Evolutionary conservation across 2,888 invertebrate genomes (phyloP).

Genomic region (Hoplodrina ambigua): DNA sequence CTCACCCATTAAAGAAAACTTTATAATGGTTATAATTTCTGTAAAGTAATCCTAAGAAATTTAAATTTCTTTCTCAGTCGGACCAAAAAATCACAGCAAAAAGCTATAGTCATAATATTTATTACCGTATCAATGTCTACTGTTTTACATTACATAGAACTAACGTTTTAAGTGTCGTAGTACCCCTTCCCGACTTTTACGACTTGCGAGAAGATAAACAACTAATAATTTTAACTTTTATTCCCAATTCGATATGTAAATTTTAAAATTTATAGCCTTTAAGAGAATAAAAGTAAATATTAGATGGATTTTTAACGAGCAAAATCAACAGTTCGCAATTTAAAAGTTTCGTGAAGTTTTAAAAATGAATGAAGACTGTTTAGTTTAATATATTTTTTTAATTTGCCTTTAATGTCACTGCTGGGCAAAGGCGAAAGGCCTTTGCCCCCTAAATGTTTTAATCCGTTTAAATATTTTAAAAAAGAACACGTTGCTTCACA

Average conservation of each 20-base stretch:
- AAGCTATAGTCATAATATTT: constrained; percentile 23
- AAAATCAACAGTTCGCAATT: constrained; percentile 19
- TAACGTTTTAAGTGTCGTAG: constrained; percentile 39
- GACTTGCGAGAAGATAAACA: constrained; percentile 48
- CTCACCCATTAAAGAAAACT: too few species aligned
- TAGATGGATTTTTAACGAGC: constrained; percentile 25
- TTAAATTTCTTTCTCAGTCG: background rate
- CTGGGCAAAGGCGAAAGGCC: too few species aligned
- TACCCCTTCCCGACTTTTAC: constrained; percentile 47
- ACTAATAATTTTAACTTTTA: constrained; percentile 52
- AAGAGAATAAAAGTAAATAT: constrained; percentile 20
- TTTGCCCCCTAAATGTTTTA: too few species aligned
- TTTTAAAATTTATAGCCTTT: constrained; percentile 37
- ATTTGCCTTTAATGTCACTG: background rate
- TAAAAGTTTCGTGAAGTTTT: constrained; percentile 45
- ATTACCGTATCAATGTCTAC: constrained; percentile 51
- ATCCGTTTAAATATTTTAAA: too few species aligned
- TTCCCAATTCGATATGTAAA: constrained; percentile 39
- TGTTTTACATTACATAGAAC: constrained; percentile 47
- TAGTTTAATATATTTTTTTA: background rate
- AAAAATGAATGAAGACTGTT: constrained; percentile 44
- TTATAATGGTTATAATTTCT: too few species aligned
- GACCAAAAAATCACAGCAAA: background rate
- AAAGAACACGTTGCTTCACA: too few species aligned
- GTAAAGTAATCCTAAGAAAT: background rate